Evolutionary conservation across 2,113 vertebrate species (phyloP).

Genomic region (Ursus arctos): DNA sequence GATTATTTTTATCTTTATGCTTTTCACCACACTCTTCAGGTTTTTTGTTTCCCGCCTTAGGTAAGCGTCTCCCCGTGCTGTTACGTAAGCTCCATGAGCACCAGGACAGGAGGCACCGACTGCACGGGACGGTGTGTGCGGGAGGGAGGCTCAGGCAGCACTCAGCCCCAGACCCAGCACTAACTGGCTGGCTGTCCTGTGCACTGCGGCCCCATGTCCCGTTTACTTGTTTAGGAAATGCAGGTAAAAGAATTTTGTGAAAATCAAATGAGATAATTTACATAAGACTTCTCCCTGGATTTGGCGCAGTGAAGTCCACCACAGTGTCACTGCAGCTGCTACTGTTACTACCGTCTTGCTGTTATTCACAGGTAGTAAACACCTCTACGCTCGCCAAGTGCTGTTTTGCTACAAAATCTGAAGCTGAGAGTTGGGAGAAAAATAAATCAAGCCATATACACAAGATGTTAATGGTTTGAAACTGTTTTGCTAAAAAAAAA

Average conservation of each 20-base stretch:
- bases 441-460: background rate
- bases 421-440: conserved; percentile 20
- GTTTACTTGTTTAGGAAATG: background rate
- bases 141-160: background rate
- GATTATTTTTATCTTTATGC: background rate
- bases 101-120: background rate
- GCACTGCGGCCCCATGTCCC: background rate
- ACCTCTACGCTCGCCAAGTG: background rate
- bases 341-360: background rate
- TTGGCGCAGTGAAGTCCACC: background rate
- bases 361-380: background rate
- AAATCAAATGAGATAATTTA: conserved; percentile 24
- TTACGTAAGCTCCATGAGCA: background rate
- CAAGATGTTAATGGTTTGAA: conserved; percentile 29
- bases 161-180: accelerated
- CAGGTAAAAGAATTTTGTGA: background rate
- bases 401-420: conserved; percentile 21
- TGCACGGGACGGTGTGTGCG: accelerated
- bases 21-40: background rate
- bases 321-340: background rate
- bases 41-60: background rate
- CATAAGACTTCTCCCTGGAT: background rate
- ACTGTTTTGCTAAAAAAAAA: background rate
- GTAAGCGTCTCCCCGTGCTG: background rate
- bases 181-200: accelerated